These are phyloP conservation scores for Eciton burchellii DNA, from an alignment of 1,140 invertebrate genomes.

Conservation along the genomic window DNA sequence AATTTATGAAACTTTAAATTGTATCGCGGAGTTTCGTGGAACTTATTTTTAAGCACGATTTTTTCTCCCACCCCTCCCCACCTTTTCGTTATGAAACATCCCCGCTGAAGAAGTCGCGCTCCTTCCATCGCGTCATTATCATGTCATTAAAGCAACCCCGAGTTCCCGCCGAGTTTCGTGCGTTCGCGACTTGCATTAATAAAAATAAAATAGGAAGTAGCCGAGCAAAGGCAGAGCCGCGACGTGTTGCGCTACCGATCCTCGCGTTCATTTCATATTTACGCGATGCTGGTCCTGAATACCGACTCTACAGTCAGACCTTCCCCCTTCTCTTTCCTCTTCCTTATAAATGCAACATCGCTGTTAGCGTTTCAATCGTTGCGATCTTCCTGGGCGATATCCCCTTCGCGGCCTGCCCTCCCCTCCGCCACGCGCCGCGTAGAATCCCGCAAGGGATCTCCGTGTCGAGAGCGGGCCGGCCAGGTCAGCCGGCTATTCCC, in stretches of 20 bases:
- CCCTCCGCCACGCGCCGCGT: background rate
- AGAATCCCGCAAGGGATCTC: conserved; percentile 21
- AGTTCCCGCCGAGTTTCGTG: background rate
- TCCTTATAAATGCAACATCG: conserved; percentile 11
- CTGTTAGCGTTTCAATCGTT: conserved; percentile 31
- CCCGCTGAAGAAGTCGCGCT: background rate
- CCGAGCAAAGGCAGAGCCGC: no score
- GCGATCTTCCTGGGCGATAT: conserved; percentile 23
- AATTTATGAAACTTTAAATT: conserved; percentile 52
- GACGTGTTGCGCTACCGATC: background rate
- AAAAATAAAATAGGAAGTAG: no score
- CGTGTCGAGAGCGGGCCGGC: conserved; percentile 2
- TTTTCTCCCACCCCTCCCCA: no score
- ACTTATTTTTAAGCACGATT: conserved; percentile 13
- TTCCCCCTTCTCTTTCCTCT: background rate
- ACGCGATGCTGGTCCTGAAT: background rate
- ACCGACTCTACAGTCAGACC: background rate
- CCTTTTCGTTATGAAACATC: conserved; percentile 25
- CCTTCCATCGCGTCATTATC: background rate
- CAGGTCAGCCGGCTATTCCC: conserved; percentile 32
- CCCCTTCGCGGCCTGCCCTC: background rate
- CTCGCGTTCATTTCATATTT: background rate
- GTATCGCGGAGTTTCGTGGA: conserved; percentile 40
- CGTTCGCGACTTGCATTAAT: background rate
- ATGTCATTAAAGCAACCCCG: background rate